Evolutionary conservation across 2,113 vertebrate genomes (phyloP).

Genomic region (Acrocephalus arundinaceus): DNA sequence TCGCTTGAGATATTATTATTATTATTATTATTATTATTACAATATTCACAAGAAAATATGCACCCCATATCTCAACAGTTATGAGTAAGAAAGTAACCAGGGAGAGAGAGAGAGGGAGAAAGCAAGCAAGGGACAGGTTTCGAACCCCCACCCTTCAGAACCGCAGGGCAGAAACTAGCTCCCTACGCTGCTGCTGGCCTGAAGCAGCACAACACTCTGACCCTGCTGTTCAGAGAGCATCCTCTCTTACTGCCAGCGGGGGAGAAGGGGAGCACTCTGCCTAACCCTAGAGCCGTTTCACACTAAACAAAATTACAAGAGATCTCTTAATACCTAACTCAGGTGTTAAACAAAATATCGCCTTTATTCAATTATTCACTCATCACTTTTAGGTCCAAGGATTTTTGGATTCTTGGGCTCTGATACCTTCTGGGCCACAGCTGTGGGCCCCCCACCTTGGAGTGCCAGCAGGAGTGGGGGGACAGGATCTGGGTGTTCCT

Average conservation of each 20-base stretch:
- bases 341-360: not conserved
- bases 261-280: not conserved
- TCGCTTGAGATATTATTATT: not conserved
- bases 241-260: not conserved
- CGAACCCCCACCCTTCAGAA: not conserved
- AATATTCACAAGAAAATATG: not conserved
- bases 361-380: not conserved
- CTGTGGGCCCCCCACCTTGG: not conserved
- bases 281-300: not conserved
- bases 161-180: not conserved
- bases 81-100: not conserved
- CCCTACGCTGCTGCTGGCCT: not conserved
- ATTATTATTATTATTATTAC: not conserved
- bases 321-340: not conserved
- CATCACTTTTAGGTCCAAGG: not conserved
- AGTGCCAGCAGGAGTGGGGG: not conserved
- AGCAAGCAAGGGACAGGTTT: not conserved
- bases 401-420: not conserved
- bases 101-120: not conserved
- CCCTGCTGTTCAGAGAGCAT: not conserved
- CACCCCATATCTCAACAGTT: not conserved
- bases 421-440: not conserved
- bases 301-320: not conserved
- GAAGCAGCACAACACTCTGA: not conserved
- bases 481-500: not conserved